Evolutionary conservation across 2,797 vertebrate genomes (phyloP).

Genomic region (Silurus aristotelis): DNA sequence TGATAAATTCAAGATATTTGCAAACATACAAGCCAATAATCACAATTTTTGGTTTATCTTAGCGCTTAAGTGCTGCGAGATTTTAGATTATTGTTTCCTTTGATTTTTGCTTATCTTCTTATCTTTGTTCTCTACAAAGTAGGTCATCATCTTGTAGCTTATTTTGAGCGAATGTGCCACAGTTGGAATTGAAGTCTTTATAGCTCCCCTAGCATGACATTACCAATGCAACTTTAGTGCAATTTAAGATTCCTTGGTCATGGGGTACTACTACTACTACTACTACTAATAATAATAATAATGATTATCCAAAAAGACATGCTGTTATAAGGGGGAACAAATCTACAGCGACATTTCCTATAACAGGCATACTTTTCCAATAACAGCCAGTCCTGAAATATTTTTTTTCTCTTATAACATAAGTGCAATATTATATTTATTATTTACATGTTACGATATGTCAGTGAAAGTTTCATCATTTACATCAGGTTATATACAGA

Average conservation of each 20-base stretch:
- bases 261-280: background rate
- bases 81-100: background rate
- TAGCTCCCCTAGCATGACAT: background rate
- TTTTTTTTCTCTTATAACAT: background rate
- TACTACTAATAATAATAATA: background rate
- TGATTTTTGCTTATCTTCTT: background rate
- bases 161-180: slow-evolving; percentile 8
- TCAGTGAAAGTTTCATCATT: background rate
- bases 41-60: background rate
- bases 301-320: background rate
- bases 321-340: background rate
- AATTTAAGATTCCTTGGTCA: background rate
- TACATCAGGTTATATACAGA: background rate
- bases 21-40: background rate
- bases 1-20: background rate
- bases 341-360: no score
- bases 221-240: background rate
- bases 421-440: background rate
- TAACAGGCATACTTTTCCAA: no score
- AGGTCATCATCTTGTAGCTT: slow-evolving; percentile 14
- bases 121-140: slow-evolving; percentile 22
- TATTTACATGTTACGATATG: background rate
- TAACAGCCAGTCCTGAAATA: background rate
- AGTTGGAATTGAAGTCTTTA: slow-evolving; percentile 21
- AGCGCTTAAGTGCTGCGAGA: background rate